phyloP scores from a whole-genome alignment of 2,888 invertebrate species.

The Baronia brevicornis region DNA sequence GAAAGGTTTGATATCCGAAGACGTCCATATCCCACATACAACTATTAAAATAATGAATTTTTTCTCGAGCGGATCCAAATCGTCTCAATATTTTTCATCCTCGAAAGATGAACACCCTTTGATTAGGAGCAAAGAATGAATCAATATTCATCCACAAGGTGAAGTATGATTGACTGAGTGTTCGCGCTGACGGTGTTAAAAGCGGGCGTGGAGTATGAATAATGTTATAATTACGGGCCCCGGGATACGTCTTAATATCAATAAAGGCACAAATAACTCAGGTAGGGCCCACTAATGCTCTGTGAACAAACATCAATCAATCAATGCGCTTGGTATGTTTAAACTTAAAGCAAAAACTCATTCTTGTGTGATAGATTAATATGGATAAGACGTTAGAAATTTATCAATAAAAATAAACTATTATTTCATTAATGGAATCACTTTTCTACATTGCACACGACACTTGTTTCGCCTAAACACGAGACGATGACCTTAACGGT shows the following conservation, averaged over 20 bases:
- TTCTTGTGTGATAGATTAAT: conserved; percentile 21
- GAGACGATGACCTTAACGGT: too few relatives aligned
- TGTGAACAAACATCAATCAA: conserved; percentile 68
- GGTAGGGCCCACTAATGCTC: conserved; percentile 48
- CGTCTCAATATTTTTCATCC: conserved; percentile 7
- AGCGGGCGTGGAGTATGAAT: conserved; percentile 35
- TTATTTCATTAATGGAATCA: too few relatives aligned
- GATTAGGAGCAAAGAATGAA: conserved; percentile 18
- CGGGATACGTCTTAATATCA: conserved; percentile 56
- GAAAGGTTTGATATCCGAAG: too few relatives aligned
- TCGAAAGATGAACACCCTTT: conserved; percentile 13
- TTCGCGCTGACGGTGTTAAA: conserved; percentile 28
- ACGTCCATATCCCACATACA: too few relatives aligned
- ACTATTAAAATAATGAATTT: too few relatives aligned
- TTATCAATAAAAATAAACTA: conserved; percentile 3
- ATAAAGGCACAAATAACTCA: conserved; percentile 49
- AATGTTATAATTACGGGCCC: conserved; percentile 45
- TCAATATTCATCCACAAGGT: conserved; percentile 17
- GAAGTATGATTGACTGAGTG: conserved; percentile 32
- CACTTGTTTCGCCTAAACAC: too few relatives aligned
- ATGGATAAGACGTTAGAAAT: conserved; percentile 30
- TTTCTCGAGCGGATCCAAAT: background rate
- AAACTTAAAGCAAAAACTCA: conserved; percentile 39
- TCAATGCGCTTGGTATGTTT: conserved; percentile 48
- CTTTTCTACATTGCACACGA: too few relatives aligned